Evolutionary conservation across 2,113 vertebrate genomes (phyloP), one percentile per base, ranked within the genome.

Genomic region (Burhinus oedicnemus): DNA sequence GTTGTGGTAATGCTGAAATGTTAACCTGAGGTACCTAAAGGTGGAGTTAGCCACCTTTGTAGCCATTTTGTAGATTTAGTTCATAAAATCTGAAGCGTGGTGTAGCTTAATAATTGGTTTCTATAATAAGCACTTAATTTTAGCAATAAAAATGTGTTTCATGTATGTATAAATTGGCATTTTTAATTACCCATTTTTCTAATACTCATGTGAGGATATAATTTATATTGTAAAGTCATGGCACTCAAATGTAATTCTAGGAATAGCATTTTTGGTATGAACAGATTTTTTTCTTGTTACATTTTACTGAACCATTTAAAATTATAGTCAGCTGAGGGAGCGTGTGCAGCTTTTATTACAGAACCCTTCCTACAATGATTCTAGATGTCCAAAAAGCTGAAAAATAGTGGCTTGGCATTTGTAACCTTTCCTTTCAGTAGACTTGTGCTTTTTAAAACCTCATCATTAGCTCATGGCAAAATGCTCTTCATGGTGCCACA

Each of bases 121-220:
- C 69, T 75, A 47, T 89, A 78, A 62, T 92, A 89, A 96, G 69
- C 52, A 68, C n/a, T 89, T 93, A 47, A 77, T 89, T 96, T 95
- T 80, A 83, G 66, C 85, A 94, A 83, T 94, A 94, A 93, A 94
- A 90, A 61, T 57, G 32, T 74, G 18, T 93, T 95, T 95, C 78
- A 70, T 90, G 75, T 64, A 54, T 77, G 58, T 83, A 88, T 90
- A 69, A 80, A 91, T 96, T 93, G 82, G 34, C 45, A 83, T 93
- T 93, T 94, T 95, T 94, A 95, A 88, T 95, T 91, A 91, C 36
- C 40, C 13, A 58, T 76, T 95, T 95, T 96, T 90, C 87, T 72
- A 93, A 65, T 85, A 25, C 21, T 84, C 49, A 87, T 79, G 36
- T 91, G 75, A 87, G 65, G 78, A 45, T 87, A 85, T 85, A 90